A percentile compares a stretch with the other conserved stretches of the same genome.
Conservation (phyloP, 2,888 invertebrate genomes). For the Ecliptopera silaceata region DNA sequence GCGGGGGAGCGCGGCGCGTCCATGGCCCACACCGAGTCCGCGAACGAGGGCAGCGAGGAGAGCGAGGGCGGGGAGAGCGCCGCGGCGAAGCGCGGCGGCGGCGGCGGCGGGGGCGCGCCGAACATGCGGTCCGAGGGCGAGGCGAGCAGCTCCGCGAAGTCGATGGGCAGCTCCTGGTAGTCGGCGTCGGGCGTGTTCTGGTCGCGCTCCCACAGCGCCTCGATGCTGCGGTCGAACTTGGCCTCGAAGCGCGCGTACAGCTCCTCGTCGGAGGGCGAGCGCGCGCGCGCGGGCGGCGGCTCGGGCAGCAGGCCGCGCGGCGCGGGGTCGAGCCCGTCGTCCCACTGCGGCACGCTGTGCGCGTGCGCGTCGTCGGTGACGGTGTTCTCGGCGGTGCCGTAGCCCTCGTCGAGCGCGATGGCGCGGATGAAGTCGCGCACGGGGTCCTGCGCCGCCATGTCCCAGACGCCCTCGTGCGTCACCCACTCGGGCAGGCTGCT, state of each 20-base stretch:
- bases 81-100: slow-evolving; percentile 51
- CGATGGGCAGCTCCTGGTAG: slow-evolving; percentile 84
- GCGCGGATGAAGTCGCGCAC: slow-evolving; percentile 77
- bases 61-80: slow-evolving; percentile 47
- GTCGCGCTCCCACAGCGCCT: slow-evolving; percentile 85
- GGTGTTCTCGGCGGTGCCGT: slow-evolving; percentile 79
- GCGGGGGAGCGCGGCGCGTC: slow-evolving; percentile 50
- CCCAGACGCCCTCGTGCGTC: slow-evolving; percentile 78
- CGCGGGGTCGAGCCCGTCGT: slow-evolving; percentile 61
- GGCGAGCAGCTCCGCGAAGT: slow-evolving; percentile 82
- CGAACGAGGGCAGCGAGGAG: slow-evolving; percentile 42
- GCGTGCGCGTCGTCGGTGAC: slow-evolving; percentile 57
- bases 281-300: slow-evolving; percentile 56
- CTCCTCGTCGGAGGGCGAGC: slow-evolving; percentile 74
- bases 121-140: slow-evolving; percentile 81
- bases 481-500: slow-evolving; percentile 78
- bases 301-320: slow-evolving; percentile 65
- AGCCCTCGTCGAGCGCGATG: slow-evolving; percentile 76
- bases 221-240: slow-evolving; percentile 86
- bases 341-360: slow-evolving; percentile 67
- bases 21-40: slow-evolving; percentile 49
- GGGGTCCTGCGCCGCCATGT: slow-evolving; percentile 76
- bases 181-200: slow-evolving; percentile 79
- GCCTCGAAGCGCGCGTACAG: slow-evolving; percentile 84
- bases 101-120: slow-evolving; percentile 66